Percentiles rank a stretch among this genome's conserved stretches.
These are phyloP conservation scores for Leucopternis melanops DNA, from an alignment of 2,113 vertebrate genomes.

Conservation along the genomic window DNA sequence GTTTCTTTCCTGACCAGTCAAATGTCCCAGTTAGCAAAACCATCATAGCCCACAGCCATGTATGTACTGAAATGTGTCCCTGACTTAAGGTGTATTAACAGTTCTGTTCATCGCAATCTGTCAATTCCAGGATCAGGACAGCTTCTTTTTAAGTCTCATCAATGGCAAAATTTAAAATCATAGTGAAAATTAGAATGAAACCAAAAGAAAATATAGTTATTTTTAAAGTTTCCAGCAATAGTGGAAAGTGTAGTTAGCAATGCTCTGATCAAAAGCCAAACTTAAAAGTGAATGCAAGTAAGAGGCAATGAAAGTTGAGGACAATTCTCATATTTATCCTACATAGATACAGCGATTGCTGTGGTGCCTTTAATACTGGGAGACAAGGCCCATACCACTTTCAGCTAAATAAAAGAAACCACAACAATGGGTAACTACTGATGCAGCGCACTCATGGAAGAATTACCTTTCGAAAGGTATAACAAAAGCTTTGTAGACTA, in stretches of 20 bases:
- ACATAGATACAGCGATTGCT: background rate
- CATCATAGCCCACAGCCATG: background rate
- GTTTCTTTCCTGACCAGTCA: background rate
- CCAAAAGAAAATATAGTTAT: background rate
- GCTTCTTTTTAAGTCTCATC: background rate
- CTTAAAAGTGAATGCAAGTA: background rate
- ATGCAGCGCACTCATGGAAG: background rate
- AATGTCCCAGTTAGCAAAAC: background rate
- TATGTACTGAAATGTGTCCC: background rate
- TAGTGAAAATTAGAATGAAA: background rate
- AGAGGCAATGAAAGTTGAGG: background rate
- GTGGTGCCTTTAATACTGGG: background rate
- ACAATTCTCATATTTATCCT: background rate
- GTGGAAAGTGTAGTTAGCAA: background rate
- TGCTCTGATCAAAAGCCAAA: background rate
- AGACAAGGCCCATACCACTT: background rate
- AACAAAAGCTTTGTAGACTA: background rate
- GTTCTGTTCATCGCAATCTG: background rate
- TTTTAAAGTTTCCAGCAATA: background rate
- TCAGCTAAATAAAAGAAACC: background rate
- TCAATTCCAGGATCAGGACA: rapidly evolving
- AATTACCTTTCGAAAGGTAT: background rate
- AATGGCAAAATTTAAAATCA: background rate
- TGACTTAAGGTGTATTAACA: background rate
- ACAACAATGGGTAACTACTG: background rate